phyloP scores from a whole-genome alignment of 2,888 invertebrate species.

The Cephus pulcher region DNA sequence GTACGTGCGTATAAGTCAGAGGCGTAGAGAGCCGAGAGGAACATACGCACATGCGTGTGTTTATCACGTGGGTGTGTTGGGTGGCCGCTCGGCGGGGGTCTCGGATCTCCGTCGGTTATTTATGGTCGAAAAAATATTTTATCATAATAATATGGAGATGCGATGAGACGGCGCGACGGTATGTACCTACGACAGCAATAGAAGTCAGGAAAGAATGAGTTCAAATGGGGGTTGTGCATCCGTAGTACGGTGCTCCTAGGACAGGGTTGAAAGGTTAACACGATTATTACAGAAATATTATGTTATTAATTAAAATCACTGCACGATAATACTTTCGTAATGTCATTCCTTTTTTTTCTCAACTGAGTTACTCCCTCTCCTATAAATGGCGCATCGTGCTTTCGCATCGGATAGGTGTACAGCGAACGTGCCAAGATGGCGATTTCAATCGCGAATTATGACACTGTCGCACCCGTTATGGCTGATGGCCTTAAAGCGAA shows the following conservation, averaged over 20 bases:
- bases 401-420: background rate
- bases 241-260: background rate
- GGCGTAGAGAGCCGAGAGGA: conserved; percentile 16
- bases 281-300: conserved; percentile 48
- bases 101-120: conserved; percentile 49
- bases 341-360: conserved; percentile 19
- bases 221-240: conserved; percentile 34
- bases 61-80: conserved; percentile 47
- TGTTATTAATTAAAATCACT: conserved; percentile 41
- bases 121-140: conserved; percentile 57
- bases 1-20: background rate
- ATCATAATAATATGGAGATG: conserved; percentile 57
- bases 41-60: conserved; percentile 36
- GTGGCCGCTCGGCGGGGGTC: conserved; percentile 56
- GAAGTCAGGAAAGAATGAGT: conserved; percentile 34
- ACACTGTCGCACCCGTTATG: background rate
- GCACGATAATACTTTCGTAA: conserved; percentile 3
- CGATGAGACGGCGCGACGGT: background rate
- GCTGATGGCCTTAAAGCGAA: background rate
- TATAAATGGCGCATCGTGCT: background rate
- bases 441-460: background rate
- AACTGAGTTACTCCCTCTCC: conserved; percentile 7
- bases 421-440: background rate
- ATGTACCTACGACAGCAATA: background rate
- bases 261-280: conserved; percentile 36